Evolutionary conservation across 2,888 invertebrate genomes (phyloP).

Genomic region (Lochmaea crataegi): DNA sequence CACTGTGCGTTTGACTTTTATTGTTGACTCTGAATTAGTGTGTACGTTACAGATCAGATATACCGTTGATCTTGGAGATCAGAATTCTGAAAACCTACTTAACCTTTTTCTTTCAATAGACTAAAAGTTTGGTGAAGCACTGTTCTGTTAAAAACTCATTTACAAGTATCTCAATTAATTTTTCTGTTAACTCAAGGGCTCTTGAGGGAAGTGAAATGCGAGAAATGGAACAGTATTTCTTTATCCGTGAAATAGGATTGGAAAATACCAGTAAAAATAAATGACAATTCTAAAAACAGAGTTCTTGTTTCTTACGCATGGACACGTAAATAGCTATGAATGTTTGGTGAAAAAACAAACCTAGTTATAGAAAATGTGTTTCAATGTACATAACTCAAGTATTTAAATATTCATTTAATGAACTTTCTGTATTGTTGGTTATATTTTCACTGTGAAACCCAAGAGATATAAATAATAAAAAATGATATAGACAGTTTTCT

Average conservation of each 20-base stretch:
- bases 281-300: background rate
- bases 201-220: background rate
- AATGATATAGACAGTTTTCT: background rate
- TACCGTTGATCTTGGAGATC: too few relatives aligned
- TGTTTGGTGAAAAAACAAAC: background rate
- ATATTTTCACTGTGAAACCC: too few relatives aligned
- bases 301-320: background rate
- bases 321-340: background rate
- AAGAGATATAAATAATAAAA: background rate
- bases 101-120: too few relatives aligned
- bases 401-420: too few relatives aligned
- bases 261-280: background rate
- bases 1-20: too few relatives aligned
- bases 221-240: background rate
- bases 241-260: background rate
- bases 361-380: too few relatives aligned
- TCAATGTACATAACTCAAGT: too few relatives aligned
- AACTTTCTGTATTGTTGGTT: too few relatives aligned
- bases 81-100: background rate
- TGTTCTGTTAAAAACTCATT: background rate
- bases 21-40: too few relatives aligned
- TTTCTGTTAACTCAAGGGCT: background rate
- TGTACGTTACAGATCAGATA: too few relatives aligned
- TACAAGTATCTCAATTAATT: background rate
- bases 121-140: too few relatives aligned